Base-by-base conservation (phyloP, 2,888 invertebrate genomes). In the Trisateles emortualis region DNA sequence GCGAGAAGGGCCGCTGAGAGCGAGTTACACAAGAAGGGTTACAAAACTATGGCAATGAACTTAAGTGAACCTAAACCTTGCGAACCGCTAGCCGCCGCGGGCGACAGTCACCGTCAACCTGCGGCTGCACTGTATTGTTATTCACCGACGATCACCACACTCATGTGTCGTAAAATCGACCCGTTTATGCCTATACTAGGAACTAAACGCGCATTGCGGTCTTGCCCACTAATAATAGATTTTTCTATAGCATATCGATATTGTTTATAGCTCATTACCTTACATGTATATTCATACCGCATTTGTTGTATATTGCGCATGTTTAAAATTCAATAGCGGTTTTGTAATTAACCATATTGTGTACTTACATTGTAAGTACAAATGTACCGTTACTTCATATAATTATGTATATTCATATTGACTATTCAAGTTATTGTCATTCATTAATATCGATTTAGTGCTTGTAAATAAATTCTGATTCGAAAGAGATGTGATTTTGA, bases 1-100 rank as follows among this genome's bases (percentile, higher is more conserved):
- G 64, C 75, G 80, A 72, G 82, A 84, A 88, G 89, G 90, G 87
- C 86, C 81, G 75, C 78, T 68, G 83, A 85, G 84, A 86, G 87
- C 87, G 84, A 88, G 90, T 93, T 93, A 89, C 91, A 93, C 93
- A 92, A 93, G 90, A 89, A 90, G 92, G 92, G 92, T 93, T 92
- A 92, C 91, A 91, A 91, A 93, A 93, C 92, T 93, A 88, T 93
- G 93, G 92, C 93, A 93, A 92, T 92, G 93, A 93, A 92, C 93
- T 78, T 84, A 71, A 71, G 78, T 93, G 88, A 93, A 92, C 93
- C 92, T 90, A 86, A 88, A 90, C 90, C 90, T 89, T 91, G 92
- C 90, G 72, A 90, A 90, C 92, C 92, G 92, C 92, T 92, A 92
- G 80, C 66, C 82, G 86, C 84, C 84, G 84, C 79, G 78, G 81